Base-by-base conservation (phyloP, 1,140 invertebrate species). In the Scaptomyza pallida region DNA sequence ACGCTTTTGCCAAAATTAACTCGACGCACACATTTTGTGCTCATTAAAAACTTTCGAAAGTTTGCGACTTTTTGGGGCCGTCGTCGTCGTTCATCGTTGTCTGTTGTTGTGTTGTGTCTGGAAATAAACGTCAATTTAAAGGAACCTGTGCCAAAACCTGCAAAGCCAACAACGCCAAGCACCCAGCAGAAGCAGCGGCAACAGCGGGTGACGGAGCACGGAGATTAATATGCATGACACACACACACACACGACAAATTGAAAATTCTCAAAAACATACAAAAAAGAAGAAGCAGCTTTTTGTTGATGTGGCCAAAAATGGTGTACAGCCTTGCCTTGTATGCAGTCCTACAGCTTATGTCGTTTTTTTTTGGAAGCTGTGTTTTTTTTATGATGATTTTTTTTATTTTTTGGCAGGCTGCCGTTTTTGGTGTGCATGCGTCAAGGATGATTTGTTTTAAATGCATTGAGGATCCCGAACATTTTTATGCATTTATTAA, bases 391-490 rank as follows among this genome's bases (percentile, higher is more conserved):
- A 52, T 9, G 17, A 51, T 47, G 62, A 55, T 56, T 61, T 13
- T 47, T 26, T 61, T 50, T 6, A 13, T 44, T 60, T 35, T 17
- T 40, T 55, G 68, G 54, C 21, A n/a, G 37, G 69, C 82, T 86
- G 80, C 77, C 82, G 81, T 85, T 85, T 85, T 86, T 81, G 80
- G 82, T 77, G 81, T 64, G 81, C 77, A 77, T 86, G 81, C 80
- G 76, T 85, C 80, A 86, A 85, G 81, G 80, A 85, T 86, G 81
- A 86, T 85, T 76, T 85, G 80, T 78, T 72, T 83, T 51, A 65
- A 44, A 75, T 71, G 75, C 76, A 78, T 63, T 48, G 56, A 37
- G 33, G 15, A 30, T 37, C n/a, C n/a, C 48, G 43, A 33, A 30
- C 8, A 15, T n/a, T 37, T 12, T 19, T 40, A 8, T 26, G 33